Percentiles rank a stretch among this genome's conserved stretches.
Conservation (phyloP, 1,140 invertebrate species). For the Hypsibius dujardini region DNA sequence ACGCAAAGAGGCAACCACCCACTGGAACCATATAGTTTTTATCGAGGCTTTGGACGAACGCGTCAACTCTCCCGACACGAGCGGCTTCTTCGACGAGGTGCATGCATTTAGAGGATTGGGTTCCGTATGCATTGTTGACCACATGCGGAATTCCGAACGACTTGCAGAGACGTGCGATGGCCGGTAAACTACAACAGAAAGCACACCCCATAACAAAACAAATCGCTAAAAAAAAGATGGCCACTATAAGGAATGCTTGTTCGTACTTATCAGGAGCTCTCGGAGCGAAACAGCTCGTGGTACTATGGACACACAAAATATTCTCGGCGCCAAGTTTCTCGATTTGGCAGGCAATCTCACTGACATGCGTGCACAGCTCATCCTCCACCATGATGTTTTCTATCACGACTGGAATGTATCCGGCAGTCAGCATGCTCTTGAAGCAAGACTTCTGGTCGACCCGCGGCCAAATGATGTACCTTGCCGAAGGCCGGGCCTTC, state of each 20-base stretch:
- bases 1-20: slow-evolving; percentile 60
- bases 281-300: slow-evolving; percentile 69
- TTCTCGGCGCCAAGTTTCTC: slow-evolving; percentile 43
- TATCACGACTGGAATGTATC: slow-evolving; percentile 48
- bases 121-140: slow-evolving; percentile 73
- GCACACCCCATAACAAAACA: slow-evolving; percentile 21
- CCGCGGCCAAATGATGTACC: slow-evolving; percentile 64
- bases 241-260: slow-evolving; percentile 29
- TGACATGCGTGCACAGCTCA: slow-evolving; percentile 49
- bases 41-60: slow-evolving; percentile 67
- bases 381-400: slow-evolving; percentile 45
- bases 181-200: slow-evolving; percentile 29
- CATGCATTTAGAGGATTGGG: slow-evolving; percentile 54
- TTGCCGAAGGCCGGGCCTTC: slow-evolving; percentile 46
- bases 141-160: slow-evolving; percentile 52
- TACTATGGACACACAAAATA: slow-evolving; percentile 59
- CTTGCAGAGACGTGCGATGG: slow-evolving; percentile 44
- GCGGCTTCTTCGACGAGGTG: slow-evolving; percentile 52
- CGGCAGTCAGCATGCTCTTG: slow-evolving; percentile 62
- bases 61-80: slow-evolving; percentile 50
- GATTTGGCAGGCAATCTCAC: slow-evolving; percentile 36
- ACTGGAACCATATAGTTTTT: slow-evolving; percentile 78
- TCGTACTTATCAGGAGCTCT: slow-evolving; percentile 52
- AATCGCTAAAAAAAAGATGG: slow-evolving; percentile 5
- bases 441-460: slow-evolving; percentile 81